Conservation (phyloP, 2,888 invertebrate species). For the Leptinotarsa juncta region DNA sequence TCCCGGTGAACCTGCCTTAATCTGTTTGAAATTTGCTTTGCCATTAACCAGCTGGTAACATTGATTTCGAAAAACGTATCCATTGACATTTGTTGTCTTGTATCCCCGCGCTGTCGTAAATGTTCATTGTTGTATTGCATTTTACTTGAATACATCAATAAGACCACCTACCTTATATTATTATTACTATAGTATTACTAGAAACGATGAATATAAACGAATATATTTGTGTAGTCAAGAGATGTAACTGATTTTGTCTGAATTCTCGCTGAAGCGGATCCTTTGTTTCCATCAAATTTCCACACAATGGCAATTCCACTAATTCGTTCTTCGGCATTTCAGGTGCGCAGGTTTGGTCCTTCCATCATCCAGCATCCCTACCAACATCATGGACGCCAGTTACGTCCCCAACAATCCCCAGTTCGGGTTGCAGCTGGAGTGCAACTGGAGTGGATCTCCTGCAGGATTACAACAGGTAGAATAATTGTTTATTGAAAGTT, state of each 20-base stretch:
- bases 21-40: too few species aligned
- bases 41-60: too few species aligned
- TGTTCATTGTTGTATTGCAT: too few species aligned
- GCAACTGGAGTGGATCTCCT: conserved; percentile 61
- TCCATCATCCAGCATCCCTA: conserved; percentile 42
- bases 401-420: conserved; percentile 78
- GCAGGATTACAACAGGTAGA: conserved; percentile 57
- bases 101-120: too few species aligned
- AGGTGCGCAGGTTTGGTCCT: conserved; percentile 55
- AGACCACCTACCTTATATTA: too few species aligned
- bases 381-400: conserved; percentile 62
- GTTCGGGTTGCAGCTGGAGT: conserved; percentile 71
- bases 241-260: too few species aligned
- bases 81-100: too few species aligned
- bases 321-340: conserved; percentile 23
- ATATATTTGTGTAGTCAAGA: background rate
- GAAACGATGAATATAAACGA: too few species aligned
- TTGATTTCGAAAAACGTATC: too few species aligned
- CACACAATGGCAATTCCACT: background rate
- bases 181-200: too few species aligned
- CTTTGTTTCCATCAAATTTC: background rate
- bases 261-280: background rate
- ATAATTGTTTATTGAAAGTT: conserved; percentile 6
- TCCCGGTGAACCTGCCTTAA: too few species aligned
- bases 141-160: too few species aligned